Evolutionary conservation across 2,888 invertebrate genomes (phyloP), one percentile per base, ranked within the genome.

Genomic region (Panopea generosa): DNA sequence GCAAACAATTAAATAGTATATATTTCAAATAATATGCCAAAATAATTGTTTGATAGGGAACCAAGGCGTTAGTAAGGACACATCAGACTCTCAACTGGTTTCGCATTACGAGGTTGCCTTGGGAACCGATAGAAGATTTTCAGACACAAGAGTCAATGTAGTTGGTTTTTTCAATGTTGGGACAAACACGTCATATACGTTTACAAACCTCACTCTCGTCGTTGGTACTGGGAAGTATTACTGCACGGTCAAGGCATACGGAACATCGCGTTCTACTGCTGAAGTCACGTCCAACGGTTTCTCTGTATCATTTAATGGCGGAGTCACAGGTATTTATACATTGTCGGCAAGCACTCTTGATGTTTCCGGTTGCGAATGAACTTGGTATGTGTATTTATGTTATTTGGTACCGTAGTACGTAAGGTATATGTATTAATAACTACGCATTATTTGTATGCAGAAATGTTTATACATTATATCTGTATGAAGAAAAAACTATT

Each of bases 71-170:
- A 56, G 65, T 9, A 49, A 69, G 9, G 55, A 60, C 9, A 33
- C 59, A 9, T 77, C 69, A 18, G 40, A 62, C 6, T 72, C 83
- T 50, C 86, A 87, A 45, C 59, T 68, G 27, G 70, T 88, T 3
- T 61, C 68, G 3, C 80, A 74, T 57, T 88, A 87, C 53, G 84
- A 86, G 57, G 84, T 88, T 43, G 87, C 84, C n/a, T 27, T 85
- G 0, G 88, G 88, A 38, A 86, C 84, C 24, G 87, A 87, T 62
- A 72, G 87, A 66, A 62, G 86, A 38, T 86, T 83, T 55, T 74
- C 76, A 18, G 70, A 77, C 11, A 85, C 87, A 14, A 74, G 84
- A 26, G 69, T 82, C 45, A 84, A 88, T 56, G 61, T 87, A 22
- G 79, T 84, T 2, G 84, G 86, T 11, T 87, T 84, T 56, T 81